A percentile compares a stretch with the other conserved stretches of the same genome.
Evolutionary conservation across 2,888 invertebrate genomes (phyloP).

Genomic region (Aproaerema taeniolella): DNA sequence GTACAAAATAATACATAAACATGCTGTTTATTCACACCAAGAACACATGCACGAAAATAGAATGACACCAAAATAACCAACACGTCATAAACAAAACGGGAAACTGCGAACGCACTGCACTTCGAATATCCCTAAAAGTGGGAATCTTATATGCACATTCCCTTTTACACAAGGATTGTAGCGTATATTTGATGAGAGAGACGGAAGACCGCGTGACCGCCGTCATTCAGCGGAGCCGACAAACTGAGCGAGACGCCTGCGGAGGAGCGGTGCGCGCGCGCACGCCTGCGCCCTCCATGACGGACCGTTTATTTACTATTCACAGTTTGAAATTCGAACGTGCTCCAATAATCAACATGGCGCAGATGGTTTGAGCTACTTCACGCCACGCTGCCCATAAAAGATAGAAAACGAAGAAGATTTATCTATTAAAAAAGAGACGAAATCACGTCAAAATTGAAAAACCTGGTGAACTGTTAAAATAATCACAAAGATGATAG

Average conservation of each 20-base stretch:
- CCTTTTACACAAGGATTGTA: constrained; percentile 31
- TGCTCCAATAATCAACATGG: constrained; percentile 64
- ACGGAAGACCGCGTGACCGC: constrained; percentile 52
- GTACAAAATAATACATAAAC: constrained; percentile 34
- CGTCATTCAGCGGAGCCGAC: constrained; percentile 61
- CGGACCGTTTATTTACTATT: constrained; percentile 70
- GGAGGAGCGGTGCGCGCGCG: constrained; percentile 41
- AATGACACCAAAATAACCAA: constrained; percentile 52
- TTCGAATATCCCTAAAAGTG: constrained; percentile 24
- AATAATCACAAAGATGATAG: no score
- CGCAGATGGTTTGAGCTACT: constrained; percentile 40
- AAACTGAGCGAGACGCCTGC: constrained; percentile 46
- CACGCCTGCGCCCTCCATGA: constrained; percentile 57
- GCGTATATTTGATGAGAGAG: constrained; percentile 25
- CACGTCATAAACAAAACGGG: constrained; percentile 40
- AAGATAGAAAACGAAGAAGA: constrained; percentile 24
- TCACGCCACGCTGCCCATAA: constrained; percentile 31
- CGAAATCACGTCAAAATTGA: no score
- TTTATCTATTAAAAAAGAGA: background rate
- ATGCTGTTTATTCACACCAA: constrained; percentile 54
- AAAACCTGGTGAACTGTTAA: no score
- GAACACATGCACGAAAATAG: constrained; percentile 56
- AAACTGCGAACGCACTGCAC: constrained; percentile 39
- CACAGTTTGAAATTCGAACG: constrained; percentile 66
- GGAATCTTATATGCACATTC: constrained; percentile 33